Percentiles rank a stretch among this genome's conserved stretches.
Evolutionary conservation across 2,113 vertebrate species (phyloP).

Genomic region (Misgurnus mizolepis): DNA sequence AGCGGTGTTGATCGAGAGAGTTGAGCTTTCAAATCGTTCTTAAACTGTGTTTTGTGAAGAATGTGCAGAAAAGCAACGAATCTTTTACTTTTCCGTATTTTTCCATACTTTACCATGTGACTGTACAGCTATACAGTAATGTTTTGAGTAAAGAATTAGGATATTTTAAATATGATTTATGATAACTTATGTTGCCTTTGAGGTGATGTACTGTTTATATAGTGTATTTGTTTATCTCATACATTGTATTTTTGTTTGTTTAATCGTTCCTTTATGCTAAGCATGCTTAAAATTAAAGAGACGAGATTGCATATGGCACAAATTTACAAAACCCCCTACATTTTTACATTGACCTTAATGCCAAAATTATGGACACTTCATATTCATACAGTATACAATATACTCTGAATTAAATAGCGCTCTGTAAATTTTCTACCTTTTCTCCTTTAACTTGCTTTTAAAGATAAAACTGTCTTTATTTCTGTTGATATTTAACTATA

Average conservation of each 20-base stretch:
- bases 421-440: slow-evolving; percentile 2
- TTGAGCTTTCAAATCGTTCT: not conserved
- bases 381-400: not conserved
- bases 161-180: slow-evolving; percentile 6
- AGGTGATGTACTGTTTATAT: not conserved
- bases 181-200: not conserved
- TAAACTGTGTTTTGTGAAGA: slow-evolving; percentile 16
- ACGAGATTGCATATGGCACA: slow-evolving; percentile 9
- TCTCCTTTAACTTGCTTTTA: not conserved
- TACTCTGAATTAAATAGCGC: not conserved
- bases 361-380: not conserved
- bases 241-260: not conserved
- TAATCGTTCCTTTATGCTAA: not conserved
- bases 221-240: slow-evolving; percentile 15
- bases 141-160: not conserved
- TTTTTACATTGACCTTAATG: too few relatives aligned
- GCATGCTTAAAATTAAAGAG: not conserved
- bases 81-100: slow-evolving; percentile 36
- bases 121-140: not conserved
- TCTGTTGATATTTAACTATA: slow-evolving; percentile 5
- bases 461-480: not conserved
- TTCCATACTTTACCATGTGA: slow-evolving; percentile 11
- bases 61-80: slow-evolving; percentile 26
- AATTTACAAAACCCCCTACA: not conserved
- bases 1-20: not conserved